Evolutionary conservation across 2,113 vertebrate genomes (phyloP), one percentile per base, ranked within the genome.

Genomic region (Nerophis ophidion): DNA sequence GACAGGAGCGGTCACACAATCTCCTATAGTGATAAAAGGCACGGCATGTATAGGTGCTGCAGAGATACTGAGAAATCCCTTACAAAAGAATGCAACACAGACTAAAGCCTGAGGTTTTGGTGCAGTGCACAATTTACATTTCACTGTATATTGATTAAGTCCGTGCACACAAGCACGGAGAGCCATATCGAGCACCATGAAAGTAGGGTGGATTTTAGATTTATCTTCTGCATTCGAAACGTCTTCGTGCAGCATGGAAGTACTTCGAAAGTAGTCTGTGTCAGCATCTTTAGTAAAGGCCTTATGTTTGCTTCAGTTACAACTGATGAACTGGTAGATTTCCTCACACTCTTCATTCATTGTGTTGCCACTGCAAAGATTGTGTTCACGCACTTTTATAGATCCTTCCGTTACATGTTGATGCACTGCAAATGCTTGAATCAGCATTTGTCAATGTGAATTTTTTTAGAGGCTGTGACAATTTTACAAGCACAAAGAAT

Each of bases 121-220:
- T 87, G 86, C 86, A 88, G 74, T 86, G 85, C 82, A 87, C 77
- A 85, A 86, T 88, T 88, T 84, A 86, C 79, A 86, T 87, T 81
- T 76, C 77, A 81, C 80, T 82, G 80, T 84, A 76, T 87, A 88
- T 86, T 81, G 86, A 87, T 87, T 84, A 68, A 75, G 76, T 84
- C 76, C 72, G 67, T 74, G 53, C 42, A 71, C 77, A 81, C 40
- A 7, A 44, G 71, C 81, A 68, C 74, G 75, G 83, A 75, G 82
- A 75, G 67, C 57, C 66, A 67, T 84, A 83, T 82, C 77, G 81
- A 84, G 77, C 81, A 79, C 76, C 51, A 72, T 69, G 80, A 74
- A 83, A 79, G 68, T 81, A 66, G 76, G 78, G 48, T 80, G 74
- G 75, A 79, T 83, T 82, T 81, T 69, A 80, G 77, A 75, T 80